phyloP scores from a whole-genome alignment of 1,140 invertebrate genomes.

The Amphibalanus amphitrite region DNA sequence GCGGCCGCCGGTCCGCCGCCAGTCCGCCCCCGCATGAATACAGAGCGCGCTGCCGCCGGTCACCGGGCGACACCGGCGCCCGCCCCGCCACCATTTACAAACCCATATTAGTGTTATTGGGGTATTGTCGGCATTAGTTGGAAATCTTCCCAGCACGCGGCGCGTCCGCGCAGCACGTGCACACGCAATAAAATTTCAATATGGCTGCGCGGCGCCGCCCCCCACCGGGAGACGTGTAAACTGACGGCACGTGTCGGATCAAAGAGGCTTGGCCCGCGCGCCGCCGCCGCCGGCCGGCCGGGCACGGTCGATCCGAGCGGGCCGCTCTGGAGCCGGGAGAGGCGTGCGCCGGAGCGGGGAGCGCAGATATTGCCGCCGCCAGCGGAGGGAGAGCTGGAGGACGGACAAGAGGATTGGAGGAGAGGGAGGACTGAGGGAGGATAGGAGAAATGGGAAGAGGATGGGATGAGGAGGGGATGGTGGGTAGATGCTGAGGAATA shows the following conservation, averaged over 20 bases:
- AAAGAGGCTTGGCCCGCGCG: background rate
- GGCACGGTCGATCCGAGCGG: background rate
- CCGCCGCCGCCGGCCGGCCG: too few species aligned
- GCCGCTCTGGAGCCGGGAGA: background rate
- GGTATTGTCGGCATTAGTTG: conserved; percentile 1
- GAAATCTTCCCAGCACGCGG: background rate
- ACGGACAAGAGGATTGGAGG: too few species aligned
- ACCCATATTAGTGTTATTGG: background rate
- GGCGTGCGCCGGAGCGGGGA: background rate
- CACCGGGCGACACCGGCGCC: background rate
- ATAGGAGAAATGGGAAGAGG: too few species aligned
- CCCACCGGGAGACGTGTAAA: background rate
- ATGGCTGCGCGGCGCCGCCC: background rate
- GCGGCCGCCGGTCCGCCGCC: too few species aligned
- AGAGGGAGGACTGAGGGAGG: too few species aligned
- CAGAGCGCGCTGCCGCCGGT: background rate
- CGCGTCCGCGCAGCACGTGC: background rate
- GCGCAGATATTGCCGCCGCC: too few species aligned
- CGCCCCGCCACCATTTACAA: background rate
- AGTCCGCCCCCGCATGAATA: background rate
- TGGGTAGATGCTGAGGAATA: too few species aligned
- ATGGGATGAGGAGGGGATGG: too few species aligned
- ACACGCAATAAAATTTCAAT: background rate
- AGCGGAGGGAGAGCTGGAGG: too few species aligned
- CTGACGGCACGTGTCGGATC: background rate